phyloP scores from a whole-genome alignment of 2,888 invertebrate genomes.

The Aleiodes alternator region DNA sequence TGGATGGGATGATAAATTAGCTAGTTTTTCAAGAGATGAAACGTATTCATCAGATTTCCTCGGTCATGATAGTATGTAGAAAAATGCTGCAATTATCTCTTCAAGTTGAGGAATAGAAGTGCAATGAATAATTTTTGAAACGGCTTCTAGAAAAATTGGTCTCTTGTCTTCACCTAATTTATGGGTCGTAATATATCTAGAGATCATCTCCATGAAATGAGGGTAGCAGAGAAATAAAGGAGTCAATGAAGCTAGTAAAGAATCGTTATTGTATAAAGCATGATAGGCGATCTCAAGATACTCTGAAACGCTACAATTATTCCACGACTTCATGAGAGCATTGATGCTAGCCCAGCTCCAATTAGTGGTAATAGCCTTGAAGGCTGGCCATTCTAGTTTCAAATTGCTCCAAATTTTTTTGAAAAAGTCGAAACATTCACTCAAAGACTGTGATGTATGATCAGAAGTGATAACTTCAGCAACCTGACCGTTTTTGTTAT shows the following conservation, averaged over 20 bases:
- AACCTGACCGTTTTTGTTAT: constrained; percentile 29
- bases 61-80: too few relatives aligned
- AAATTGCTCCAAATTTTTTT: constrained; percentile 30
- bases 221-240: neutral
- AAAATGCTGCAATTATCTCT: too few relatives aligned
- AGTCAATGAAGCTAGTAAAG: neutral
- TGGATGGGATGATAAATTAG: too few relatives aligned
- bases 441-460: constrained; percentile 31
- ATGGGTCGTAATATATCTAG: neutral
- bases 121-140: neutral
- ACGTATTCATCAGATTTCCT: too few relatives aligned
- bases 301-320: constrained; percentile 34
- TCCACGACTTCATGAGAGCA: constrained; percentile 43
- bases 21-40: too few relatives aligned
- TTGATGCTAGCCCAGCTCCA: constrained; percentile 48
- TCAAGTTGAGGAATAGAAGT: neutral
- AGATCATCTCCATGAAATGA: constrained; percentile 23
- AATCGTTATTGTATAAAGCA: neutral
- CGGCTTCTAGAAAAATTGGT: neutral
- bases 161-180: neutral
- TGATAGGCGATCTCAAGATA: constrained; percentile 36
- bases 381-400: constrained; percentile 39
- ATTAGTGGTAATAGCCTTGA: constrained; percentile 37
- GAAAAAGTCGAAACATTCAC: constrained; percentile 31
- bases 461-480: constrained; percentile 42